Evolutionary conservation across 2,797 vertebrate genomes (phyloP), one percentile per base, ranked within the genome.

Genomic region (Anableps anableps): DNA sequence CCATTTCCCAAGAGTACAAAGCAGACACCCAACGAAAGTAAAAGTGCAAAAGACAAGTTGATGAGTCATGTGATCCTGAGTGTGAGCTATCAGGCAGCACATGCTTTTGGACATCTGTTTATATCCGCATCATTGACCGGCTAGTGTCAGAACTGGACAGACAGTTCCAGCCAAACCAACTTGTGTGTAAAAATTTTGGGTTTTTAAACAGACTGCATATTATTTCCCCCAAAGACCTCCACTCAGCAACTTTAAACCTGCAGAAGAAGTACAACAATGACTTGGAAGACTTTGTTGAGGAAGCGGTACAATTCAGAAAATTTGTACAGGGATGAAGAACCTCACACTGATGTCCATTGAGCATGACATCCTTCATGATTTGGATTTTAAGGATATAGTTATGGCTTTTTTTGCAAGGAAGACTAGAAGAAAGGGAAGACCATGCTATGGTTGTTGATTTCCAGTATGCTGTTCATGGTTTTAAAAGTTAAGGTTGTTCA

Each of bases 101-200:
- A 29, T 10, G 70, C 41, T n/a, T 72, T 13, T 45, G 41, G n/a
- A 29, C 26, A 29, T 45, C 26, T 29, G 38, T 41, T 3, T 72
- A 47, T 47, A 29, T 72, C 23, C 47, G 38, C 11, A 9, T 72
- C 2, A 47, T 72, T 72, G 70, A 72, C 70, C 43, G 23, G 38
- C 45, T 71, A 26, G 70, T 72, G n/a, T 72, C 70, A 72, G 70
- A 48, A 48, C 70, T 72, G 43, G 43, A 72, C 43, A 47, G 71
- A 70, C 43, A 38, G 26, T 43, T 26, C 66, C 66, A 26, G 1
- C 43, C 38, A 43, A 26, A 71, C 41, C 23, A n/a, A 4, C 3
- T 1, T 45, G 1, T 13, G 10, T 71, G 17, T 23, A 14, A 21
- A 51, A 21, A 7, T 16, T 23, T 23, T 53, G 51, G 23, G 1